Evolutionary conservation across 1,140 invertebrate species (phyloP), one percentile per base, ranked within the genome.

Genomic region (Sitophilus oryzae): DNA sequence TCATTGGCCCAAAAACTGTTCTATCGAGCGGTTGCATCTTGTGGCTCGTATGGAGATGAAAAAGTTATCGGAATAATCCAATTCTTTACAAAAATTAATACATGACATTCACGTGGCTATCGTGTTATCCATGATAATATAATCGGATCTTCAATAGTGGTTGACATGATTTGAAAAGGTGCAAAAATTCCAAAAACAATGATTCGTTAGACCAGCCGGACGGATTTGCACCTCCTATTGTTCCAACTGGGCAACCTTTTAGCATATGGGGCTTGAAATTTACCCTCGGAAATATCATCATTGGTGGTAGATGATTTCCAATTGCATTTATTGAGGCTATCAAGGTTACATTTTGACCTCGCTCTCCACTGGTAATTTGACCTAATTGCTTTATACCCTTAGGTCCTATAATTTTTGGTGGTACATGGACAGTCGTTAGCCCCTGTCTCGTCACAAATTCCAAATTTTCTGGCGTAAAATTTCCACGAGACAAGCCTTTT

Each of bases 41-140:
- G 5, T 11, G 16, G 37, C 37, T 9, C 5, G 25, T 5, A 34
- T 74, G 68, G 6, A 67, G 70, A 42, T 65, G 68, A n/a, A 40
- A 75, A 61, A 15, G 64, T 65, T 35, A 75, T 36, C 47, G 73
- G 35, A 37, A 67, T 47, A 40, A 75, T 68, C 21, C 69, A 65
- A 55, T 65, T 61, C 38, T 72, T 60, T 65, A 48, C 66, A 67
- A 54, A 65, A 63, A 21, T 64, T 30, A 50, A 61, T 63, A 25
- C n/a, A 18, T 20, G 3, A 61, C n/a, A 15, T 35, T 60, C 23
- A 68, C 35, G 54, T 75, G 73, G 16, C 61, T 66, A 19, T 61
- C 59, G 56, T 74, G 58, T 74, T 75, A 60, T 77, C 73, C 21
- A 71, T 56, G 38, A 11, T 34, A 34, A 34, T 34, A 34, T 34